Conservation (phyloP, 1,140 invertebrate species). For the Plodia interpunctella region DNA sequence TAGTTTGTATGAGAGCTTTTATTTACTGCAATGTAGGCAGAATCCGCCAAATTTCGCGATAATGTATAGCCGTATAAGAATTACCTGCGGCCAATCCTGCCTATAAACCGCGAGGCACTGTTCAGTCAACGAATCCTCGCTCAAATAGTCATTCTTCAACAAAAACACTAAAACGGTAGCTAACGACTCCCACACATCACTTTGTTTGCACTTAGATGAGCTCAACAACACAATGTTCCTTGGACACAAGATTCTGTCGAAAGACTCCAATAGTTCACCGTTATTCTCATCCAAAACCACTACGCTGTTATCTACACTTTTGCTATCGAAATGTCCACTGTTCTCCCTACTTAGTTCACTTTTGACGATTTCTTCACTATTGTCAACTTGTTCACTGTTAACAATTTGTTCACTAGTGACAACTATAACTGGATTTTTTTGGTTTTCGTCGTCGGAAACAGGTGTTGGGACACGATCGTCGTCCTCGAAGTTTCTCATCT, state of each 20-base stretch:
- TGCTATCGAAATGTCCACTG: slow-evolving; percentile 11
- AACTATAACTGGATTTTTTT: neutral
- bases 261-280: slow-evolving; percentile 37
- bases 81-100: slow-evolving; percentile 72
- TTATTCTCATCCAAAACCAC: slow-evolving; percentile 13
- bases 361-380: slow-evolving; percentile 7
- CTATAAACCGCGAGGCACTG: slow-evolving; percentile 68
- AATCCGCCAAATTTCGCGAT: too few species aligned
- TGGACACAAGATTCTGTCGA: slow-evolving; percentile 56
- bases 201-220: slow-evolving; percentile 20
- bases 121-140: slow-evolving; percentile 64
- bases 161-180: slow-evolving; percentile 52
- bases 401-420: neutral
- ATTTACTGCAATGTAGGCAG: too few species aligned
- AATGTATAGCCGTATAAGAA: neutral
- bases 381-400: neutral
- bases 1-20: too few species aligned
- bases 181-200: slow-evolving; percentile 51
- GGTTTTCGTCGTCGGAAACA: slow-evolving; percentile 39
- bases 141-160: slow-evolving; percentile 52
- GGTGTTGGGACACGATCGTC: slow-evolving; percentile 44
- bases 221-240: slow-evolving; percentile 55
- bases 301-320: slow-evolving; percentile 6
- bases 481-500: slow-evolving; percentile 37
- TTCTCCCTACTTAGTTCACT: neutral